Percentiles rank a stretch among this genome's conserved stretches.
Evolutionary conservation across 2,888 invertebrate species (phyloP).

Genomic region (Protodeltote pygarga): DNA sequence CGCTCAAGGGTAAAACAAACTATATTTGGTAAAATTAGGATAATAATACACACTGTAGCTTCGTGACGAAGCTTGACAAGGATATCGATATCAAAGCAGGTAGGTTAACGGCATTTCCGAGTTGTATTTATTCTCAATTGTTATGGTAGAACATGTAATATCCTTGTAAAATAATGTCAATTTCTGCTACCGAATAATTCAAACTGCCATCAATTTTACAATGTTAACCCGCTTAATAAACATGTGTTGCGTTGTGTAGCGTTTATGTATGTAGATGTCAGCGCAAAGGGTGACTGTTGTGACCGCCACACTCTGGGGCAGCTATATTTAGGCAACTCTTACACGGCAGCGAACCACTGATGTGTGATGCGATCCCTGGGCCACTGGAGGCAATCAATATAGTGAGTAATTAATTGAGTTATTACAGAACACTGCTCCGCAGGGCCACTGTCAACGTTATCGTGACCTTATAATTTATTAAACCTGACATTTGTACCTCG

Average conservation of each 20-base stretch:
- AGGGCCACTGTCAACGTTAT: conserved; percentile 65
- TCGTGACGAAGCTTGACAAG: conserved; percentile 6
- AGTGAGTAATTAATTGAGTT: conserved; percentile 67
- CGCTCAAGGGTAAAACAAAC: conserved; percentile 11
- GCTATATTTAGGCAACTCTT: conserved; percentile 77
- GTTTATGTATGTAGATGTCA: conserved; percentile 44
- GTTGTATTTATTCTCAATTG: conserved; percentile 11
- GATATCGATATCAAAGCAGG: conserved; percentile 33
- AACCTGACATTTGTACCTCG: conserved; percentile 58
- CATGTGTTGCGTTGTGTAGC: conserved; percentile 18
- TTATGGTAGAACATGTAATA: conserved; percentile 18
- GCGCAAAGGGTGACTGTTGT: conserved; percentile 61
- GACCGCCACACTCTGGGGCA: conserved; percentile 52
- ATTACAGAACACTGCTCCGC: conserved; percentile 64
- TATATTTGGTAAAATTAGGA: conserved; percentile 3
- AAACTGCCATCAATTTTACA: conserved; percentile 29
- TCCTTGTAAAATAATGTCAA: conserved; percentile 15
- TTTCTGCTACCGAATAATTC: conserved; percentile 13
- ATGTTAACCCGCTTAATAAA: conserved; percentile 43
- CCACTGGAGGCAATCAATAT: conserved; percentile 70
- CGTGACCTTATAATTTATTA: conserved; percentile 60
- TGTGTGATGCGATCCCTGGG: conserved; percentile 70
- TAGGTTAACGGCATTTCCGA: conserved; percentile 21
- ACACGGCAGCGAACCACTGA: conserved; percentile 63
- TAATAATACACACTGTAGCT: not conserved